Evolutionary conservation across 1,140 invertebrate genomes (phyloP).

Genomic region (Zaprionus vittiger): DNA sequence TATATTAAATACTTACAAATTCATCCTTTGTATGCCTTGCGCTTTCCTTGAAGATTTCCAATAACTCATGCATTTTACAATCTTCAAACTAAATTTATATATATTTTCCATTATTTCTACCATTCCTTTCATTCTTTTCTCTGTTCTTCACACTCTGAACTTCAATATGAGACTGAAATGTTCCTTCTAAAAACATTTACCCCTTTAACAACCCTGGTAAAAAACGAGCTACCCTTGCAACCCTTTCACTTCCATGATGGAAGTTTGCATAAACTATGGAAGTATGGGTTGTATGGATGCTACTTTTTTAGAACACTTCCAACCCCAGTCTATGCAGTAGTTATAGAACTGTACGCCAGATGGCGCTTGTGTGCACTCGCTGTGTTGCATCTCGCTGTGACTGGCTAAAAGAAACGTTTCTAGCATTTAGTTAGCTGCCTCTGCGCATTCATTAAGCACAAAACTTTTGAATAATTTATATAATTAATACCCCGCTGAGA

Average conservation of each 20-base stretch:
- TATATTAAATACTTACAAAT: background rate
- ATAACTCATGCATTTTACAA: background rate
- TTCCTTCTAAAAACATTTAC: constrained; percentile 28
- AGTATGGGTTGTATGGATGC: background rate
- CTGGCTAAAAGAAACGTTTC: constrained; percentile 21
- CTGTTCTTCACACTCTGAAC: background rate
- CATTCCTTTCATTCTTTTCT: background rate
- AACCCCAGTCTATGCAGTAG: constrained; percentile 32
- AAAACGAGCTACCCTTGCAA: constrained; percentile 52
- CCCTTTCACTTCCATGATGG: constrained; percentile 66
- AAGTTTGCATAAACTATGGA: constrained; percentile 59
- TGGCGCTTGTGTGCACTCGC: constrained; percentile 53
- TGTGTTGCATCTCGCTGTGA: constrained; percentile 8
- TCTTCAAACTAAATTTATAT: background rate
- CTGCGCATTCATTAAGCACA: constrained; percentile 51
- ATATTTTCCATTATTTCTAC: background rate
- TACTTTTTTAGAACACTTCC: constrained; percentile 75
- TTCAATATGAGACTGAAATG: constrained; percentile 40
- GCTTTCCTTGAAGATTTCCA: background rate
- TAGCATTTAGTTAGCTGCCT: constrained; percentile 43
- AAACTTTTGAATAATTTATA: constrained; percentile 76
- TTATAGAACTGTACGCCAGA: constrained; percentile 32
- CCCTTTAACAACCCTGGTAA: constrained; percentile 47
- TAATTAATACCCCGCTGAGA: constrained; percentile 76
- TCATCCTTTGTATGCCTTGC: background rate